These are phyloP conservation scores for Tuta absoluta DNA, from an alignment of 2,888 invertebrate genomes.

Conservation along the genomic window DNA sequence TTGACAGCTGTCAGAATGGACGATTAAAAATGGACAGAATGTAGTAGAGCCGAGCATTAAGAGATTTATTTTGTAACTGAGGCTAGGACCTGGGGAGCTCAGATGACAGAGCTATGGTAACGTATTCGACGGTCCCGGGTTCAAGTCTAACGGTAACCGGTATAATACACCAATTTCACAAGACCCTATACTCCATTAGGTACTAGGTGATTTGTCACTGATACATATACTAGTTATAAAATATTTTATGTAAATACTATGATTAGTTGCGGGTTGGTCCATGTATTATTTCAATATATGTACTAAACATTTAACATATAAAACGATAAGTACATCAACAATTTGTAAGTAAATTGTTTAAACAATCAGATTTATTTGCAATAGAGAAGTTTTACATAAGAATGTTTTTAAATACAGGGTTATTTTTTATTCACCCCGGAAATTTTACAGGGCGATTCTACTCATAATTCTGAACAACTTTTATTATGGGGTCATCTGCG, in stretches of 20 bases:
- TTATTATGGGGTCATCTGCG: too few species aligned
- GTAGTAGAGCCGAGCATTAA: too few species aligned
- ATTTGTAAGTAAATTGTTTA: not conserved
- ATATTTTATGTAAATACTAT: constrained; percentile 27
- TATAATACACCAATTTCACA: constrained; percentile 4
- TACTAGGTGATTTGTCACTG: constrained; percentile 31
- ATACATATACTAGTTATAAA: constrained; percentile 26
- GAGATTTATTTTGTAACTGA: too few species aligned
- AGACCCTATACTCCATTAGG: constrained; percentile 29
- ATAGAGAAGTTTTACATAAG: not conserved
- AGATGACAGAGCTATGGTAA: too few species aligned
- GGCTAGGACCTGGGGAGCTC: too few species aligned
- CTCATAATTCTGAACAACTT: too few species aligned
- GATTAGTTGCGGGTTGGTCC: constrained; percentile 40
- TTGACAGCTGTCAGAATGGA: too few species aligned
- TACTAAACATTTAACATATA: constrained; percentile 16
- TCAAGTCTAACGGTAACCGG: not conserved
- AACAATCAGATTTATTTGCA: constrained; percentile 6
- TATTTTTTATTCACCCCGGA: too few species aligned
- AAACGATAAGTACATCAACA: not conserved
- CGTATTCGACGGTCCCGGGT: too few species aligned
- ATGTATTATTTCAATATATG: constrained; percentile 33
- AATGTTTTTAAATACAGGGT: too few species aligned
- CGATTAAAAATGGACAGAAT: too few species aligned
- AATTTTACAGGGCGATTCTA: too few species aligned